Evolutionary conservation across 53 echinoderm and acorn worm species (phyloP).

Genomic region (Antedon mediterranea): DNA sequence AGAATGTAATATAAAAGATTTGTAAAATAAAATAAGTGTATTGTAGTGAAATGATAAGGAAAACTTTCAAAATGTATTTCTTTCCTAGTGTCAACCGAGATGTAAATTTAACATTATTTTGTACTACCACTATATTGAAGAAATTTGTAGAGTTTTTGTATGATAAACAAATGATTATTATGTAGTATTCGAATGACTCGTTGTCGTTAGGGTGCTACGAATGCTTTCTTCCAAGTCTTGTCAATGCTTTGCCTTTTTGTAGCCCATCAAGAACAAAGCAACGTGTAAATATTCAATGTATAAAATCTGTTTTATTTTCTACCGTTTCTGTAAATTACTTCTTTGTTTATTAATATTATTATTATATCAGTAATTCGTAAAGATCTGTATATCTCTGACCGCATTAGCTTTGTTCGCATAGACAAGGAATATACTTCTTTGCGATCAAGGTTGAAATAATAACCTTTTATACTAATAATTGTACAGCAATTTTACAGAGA

Average conservation of each 20-base stretch:
- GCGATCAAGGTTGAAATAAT: too few species aligned
- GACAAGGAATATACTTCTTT: too few species aligned
- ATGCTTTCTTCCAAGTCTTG: neutral
- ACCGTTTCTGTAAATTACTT: neutral
- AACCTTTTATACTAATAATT: too few species aligned
- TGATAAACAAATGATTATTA: neutral
- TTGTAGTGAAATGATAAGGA: neutral
- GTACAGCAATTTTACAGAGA: too few species aligned
- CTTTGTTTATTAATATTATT: too few species aligned
- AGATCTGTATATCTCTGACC: too few species aligned
- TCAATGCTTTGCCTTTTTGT: neutral
- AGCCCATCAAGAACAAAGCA: neutral
- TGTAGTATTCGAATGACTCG: neutral
- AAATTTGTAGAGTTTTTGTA: neutral
- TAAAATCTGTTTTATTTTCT: neutral
- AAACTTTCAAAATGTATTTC: neutral
- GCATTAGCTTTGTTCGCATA: too few species aligned
- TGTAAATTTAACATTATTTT: neutral
- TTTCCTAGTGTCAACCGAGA: neutral
- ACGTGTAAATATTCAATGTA: neutral
- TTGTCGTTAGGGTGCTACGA: neutral
- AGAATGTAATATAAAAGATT: neutral
- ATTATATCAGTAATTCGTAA: too few species aligned
- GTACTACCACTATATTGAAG: neutral
- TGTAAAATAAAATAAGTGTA: neutral